A percentile compares a stretch with the other conserved stretches of the same genome.
Evolutionary conservation across 1,140 invertebrate species (phyloP).

Genomic region (Idris sp.): DNA sequence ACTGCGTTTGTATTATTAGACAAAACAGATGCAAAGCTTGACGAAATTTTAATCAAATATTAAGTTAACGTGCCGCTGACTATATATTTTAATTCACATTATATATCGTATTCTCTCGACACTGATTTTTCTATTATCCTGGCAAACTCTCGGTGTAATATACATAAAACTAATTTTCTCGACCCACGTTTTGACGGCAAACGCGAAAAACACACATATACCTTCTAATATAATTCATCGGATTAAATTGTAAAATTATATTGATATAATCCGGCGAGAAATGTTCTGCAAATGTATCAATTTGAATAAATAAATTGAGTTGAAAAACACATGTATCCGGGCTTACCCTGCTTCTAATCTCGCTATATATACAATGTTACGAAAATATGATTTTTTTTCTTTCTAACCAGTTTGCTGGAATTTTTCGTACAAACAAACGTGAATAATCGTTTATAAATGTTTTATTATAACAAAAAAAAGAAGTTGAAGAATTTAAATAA

Average conservation of each 20-base stretch:
- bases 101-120: too few species aligned
- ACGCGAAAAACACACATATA: too few species aligned
- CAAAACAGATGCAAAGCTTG: too few species aligned
- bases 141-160: slow-evolving; percentile 12
- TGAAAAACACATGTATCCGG: slow-evolving; percentile 35
- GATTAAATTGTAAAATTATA: slow-evolving; percentile 51
- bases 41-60: too few species aligned
- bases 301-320: slow-evolving; percentile 62
- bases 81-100: slow-evolving; percentile 30
- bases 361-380: slow-evolving; percentile 49
- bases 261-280: slow-evolving; percentile 45
- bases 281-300: slow-evolving; percentile 54
- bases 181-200: slow-evolving; percentile 29
- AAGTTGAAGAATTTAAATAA: background rate
- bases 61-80: background rate
- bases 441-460: slow-evolving; percentile 44
- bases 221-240: slow-evolving; percentile 37
- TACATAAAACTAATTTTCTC: slow-evolving; percentile 39
- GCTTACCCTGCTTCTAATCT: slow-evolving; percentile 42
- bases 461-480: slow-evolving; percentile 27
- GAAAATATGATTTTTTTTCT: slow-evolving; percentile 55
- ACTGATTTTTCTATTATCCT: slow-evolving; percentile 32
- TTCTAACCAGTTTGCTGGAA: slow-evolving; percentile 30
- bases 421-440: slow-evolving; percentile 33
- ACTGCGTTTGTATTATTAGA: background rate